Evolutionary conservation across 2,113 vertebrate genomes (phyloP).

Genomic region (Suncus etruscus): DNA sequence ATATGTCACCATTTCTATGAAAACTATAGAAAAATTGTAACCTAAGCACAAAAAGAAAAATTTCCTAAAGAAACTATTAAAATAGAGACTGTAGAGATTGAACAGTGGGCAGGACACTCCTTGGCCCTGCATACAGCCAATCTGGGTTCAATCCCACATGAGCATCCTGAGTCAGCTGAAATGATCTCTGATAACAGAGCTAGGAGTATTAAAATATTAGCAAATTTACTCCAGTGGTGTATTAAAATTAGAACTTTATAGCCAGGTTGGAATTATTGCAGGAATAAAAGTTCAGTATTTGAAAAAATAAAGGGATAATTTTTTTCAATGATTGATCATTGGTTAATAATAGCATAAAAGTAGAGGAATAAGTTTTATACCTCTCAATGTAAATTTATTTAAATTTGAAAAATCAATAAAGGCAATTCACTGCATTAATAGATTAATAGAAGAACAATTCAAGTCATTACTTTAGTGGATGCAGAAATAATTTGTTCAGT

Average conservation of each 20-base stretch:
- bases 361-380: too few species aligned
- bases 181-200: too few species aligned
- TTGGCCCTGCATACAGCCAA: too few species aligned
- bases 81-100: too few species aligned
- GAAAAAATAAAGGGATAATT: too few species aligned
- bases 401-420: constrained; percentile 30
- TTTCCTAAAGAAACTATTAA: neutral
- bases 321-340: too few species aligned
- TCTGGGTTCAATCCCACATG: too few species aligned
- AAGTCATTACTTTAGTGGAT: neutral
- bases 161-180: too few species aligned
- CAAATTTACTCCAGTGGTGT: neutral
- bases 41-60: neutral
- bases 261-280: neutral
- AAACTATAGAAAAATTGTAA: neutral
- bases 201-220: neutral
- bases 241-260: neutral
- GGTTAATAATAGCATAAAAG: too few species aligned
- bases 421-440: constrained; percentile 4
- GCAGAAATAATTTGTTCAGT: neutral
- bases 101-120: too few species aligned
- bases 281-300: neutral
- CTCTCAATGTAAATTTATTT: neutral
- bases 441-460: neutral
- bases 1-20: too few species aligned